A percentile compares a stretch with the other conserved stretches of the same genome.
Evolutionary conservation across 2,888 invertebrate genomes (phyloP).

Genomic region (Portevinia maculata): DNA sequence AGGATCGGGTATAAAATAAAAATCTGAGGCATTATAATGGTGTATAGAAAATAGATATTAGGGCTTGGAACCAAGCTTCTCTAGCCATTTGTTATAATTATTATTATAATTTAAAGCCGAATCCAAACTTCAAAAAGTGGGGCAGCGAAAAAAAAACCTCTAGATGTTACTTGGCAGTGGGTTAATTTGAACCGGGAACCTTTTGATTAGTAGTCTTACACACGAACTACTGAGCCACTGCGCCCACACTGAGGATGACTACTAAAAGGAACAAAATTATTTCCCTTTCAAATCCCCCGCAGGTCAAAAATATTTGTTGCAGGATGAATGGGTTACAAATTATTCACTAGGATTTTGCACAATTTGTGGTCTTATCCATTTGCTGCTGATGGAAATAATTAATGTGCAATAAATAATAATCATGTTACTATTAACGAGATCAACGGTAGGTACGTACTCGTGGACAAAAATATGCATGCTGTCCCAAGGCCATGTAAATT

Average conservation of each 20-base stretch:
- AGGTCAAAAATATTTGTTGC: not conserved
- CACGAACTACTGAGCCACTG: too few relatives aligned
- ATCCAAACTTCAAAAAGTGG: too few relatives aligned
- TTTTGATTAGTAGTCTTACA: too few relatives aligned
- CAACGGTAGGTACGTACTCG: not conserved
- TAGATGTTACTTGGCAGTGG: too few relatives aligned
- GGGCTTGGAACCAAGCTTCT: too few relatives aligned
- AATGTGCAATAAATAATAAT: conserved; percentile 53
- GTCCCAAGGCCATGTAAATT: conserved; percentile 22
- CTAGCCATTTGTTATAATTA: too few relatives aligned
- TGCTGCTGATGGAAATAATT: conserved; percentile 62
- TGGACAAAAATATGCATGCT: not conserved
- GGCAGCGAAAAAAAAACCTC: too few relatives aligned
- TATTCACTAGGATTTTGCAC: conserved; percentile 16
- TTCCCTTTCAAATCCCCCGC: not conserved
- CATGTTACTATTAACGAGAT: conserved; percentile 42
- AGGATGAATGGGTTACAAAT: not conserved
- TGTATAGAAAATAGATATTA: too few relatives aligned
- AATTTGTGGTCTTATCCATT: conserved; percentile 31
- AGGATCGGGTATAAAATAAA: too few relatives aligned
- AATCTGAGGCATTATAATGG: too few relatives aligned
- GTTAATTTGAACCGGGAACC: too few relatives aligned
- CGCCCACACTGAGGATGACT: not conserved
- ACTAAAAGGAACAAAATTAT: not conserved
- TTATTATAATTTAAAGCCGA: too few relatives aligned